Conservation (phyloP, 1,140 invertebrate species). For the Palaemon carinicauda region DNA sequence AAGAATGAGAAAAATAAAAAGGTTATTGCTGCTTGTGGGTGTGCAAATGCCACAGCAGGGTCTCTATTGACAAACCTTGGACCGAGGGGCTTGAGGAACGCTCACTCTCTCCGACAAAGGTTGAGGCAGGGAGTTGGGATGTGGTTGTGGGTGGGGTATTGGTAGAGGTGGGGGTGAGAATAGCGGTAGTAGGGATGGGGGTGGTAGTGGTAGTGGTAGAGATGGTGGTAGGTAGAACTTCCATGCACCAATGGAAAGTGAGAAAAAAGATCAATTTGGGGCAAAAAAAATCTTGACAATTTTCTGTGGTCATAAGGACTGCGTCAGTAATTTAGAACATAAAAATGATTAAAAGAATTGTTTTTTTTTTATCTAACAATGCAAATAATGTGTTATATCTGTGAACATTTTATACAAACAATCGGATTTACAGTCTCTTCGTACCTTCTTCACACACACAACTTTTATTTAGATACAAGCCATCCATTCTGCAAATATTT, state of each 20-base stretch:
- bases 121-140: conserved; percentile 1
- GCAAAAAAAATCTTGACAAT: background rate
- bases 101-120: conserved; percentile 6
- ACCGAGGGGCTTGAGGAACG: background rate
- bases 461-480: too few relatives aligned
- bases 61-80: conserved; percentile 18
- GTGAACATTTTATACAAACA: too few relatives aligned
- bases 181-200: conserved; percentile 15
- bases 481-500: too few relatives aligned
- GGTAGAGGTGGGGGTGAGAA: conserved; percentile 6
- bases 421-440: too few relatives aligned
- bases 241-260: conserved; percentile 24
- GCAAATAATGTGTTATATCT: too few relatives aligned
- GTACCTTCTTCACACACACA: too few relatives aligned
- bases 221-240: conserved; percentile 32
- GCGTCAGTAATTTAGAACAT: background rate
- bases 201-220: conserved; percentile 3
- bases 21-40: background rate
- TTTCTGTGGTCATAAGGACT: background rate
- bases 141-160: background rate
- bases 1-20: too few relatives aligned
- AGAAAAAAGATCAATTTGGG: conserved; percentile 10
- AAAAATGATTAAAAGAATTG: too few relatives aligned
- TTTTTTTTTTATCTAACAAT: too few relatives aligned
- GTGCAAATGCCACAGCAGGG: background rate